Conservation (phyloP, 2,797 vertebrate species). For the Dipus sagitta region DNA sequence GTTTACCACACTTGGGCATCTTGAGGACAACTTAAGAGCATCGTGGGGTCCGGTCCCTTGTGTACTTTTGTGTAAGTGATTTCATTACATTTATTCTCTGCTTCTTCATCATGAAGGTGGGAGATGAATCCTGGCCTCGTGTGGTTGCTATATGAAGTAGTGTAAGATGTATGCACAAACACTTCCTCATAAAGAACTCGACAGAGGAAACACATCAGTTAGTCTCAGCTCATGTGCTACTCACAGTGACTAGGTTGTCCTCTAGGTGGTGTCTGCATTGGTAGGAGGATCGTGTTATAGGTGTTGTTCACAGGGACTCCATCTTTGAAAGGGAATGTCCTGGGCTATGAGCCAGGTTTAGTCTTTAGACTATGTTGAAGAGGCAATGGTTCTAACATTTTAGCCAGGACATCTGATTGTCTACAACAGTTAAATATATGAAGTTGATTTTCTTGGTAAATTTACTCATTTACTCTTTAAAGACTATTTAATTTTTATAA, state of each 20-base stretch:
- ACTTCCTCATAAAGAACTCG: neutral
- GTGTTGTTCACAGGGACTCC: neutral
- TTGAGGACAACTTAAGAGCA: neutral
- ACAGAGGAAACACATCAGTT: neutral
- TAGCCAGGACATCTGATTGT: neutral
- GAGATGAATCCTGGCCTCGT: neutral
- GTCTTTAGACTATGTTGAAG: neutral
- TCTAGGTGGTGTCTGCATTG: neutral
- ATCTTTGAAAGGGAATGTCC: neutral
- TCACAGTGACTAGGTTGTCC: neutral
- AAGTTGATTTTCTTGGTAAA: neutral
- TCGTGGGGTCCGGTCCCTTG: too few relatives aligned
- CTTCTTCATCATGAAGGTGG: neutral
- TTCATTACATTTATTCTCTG: neutral
- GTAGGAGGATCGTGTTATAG: too few relatives aligned
- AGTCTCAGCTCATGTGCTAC: rapidly evolving
- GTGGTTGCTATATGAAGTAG: neutral
- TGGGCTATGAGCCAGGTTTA: neutral
- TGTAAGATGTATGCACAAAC: neutral
- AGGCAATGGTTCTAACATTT: neutral
- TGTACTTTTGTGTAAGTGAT: neutral
- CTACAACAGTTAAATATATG: neutral
- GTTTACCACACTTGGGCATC: neutral
- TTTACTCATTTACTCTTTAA: too few relatives aligned
- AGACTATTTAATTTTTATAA: too few relatives aligned